phyloP scores from a whole-genome alignment of 1,140 invertebrate species.

The Drosophila dunni region DNA sequence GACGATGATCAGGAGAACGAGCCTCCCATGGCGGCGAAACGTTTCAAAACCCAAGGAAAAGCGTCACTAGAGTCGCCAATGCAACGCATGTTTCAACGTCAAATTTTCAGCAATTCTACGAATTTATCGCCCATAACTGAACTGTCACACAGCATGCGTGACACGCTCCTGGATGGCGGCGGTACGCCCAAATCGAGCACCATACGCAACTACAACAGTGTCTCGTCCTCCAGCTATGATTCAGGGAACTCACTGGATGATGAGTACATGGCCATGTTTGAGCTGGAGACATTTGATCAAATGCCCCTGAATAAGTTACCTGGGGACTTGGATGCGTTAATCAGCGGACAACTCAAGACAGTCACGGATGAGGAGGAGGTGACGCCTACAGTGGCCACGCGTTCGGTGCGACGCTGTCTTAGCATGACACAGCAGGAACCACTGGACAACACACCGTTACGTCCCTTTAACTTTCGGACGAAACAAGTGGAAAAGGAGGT shows the following conservation, averaged over 20 bases:
- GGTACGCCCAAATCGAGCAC: conserved; percentile 65
- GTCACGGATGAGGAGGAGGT: neutral
- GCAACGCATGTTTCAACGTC: conserved; percentile 60
- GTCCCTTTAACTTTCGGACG: neutral
- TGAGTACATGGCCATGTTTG: conserved; percentile 88
- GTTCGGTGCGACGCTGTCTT: conserved; percentile 75
- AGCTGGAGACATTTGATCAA: conserved; percentile 84
- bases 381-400: conserved; percentile 39
- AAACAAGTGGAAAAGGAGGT: neutral
- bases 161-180: conserved; percentile 30
- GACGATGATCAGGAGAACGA: neutral
- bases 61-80: conserved; percentile 30
- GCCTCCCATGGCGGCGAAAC: conserved; percentile 42
- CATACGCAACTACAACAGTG: conserved; percentile 70
- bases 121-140: conserved; percentile 67
- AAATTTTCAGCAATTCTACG: conserved; percentile 19
- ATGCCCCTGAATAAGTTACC: conserved; percentile 63
- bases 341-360: conserved; percentile 56
- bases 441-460: neutral
- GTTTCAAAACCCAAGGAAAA: neutral
- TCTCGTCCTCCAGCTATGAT: conserved; percentile 86
- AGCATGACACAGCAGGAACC: conserved; percentile 66
- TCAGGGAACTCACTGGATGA: conserved; percentile 87
- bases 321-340: conserved; percentile 78
- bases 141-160: conserved; percentile 53